Base-by-base conservation (phyloP, 2,888 invertebrate genomes). In the Agrotis exclamationis region DNA sequence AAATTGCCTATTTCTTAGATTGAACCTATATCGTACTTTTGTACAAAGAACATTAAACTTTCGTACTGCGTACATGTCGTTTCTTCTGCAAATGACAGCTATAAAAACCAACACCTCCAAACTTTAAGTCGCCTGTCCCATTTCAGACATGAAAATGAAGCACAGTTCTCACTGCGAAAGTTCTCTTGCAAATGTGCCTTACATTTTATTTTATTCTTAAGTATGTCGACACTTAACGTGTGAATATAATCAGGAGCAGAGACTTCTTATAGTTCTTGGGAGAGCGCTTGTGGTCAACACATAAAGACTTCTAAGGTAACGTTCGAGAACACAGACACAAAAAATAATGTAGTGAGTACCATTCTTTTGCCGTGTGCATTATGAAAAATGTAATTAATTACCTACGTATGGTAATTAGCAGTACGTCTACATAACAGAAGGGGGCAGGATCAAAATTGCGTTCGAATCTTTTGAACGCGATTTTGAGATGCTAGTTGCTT, bases 121-220 rank as follows among this genome's bases (percentile, higher is more conserved):
- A 84, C 75, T 74, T 75, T 64, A 78, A 79, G 70, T 79, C 71
- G 54, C 67, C 65, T 73, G 67, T 72, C 65, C 75, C 60, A 74
- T 84, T 76, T 64, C 47, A 78, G 66, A 65, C 67, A 69, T 58
- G 73, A 76, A 72, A 75, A 76, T 76, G 74, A 77, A 74, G 60
- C 44, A 63, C 59, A 79, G 63, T 80, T 80, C 76, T 78, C 62
- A 71, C 65, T 62, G 54, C 68, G 74, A 77, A 71, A 76, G 28
- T 77, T 81, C 50, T 77, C 67, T 57, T 63, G 72, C 50, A 82
- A 82, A 79, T 71, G 72, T 66, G 39, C 54, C 60, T 81, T 58
- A 65, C 68, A 68, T 72, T 72, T 79, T 82, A 77, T 78, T 65
- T 68, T 79, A 82, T 68, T 63, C 47, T 72, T 24, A 77, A 77